Base-by-base conservation (phyloP, 2,888 invertebrate species). In the Pristionchus fissidentatus region DNA sequence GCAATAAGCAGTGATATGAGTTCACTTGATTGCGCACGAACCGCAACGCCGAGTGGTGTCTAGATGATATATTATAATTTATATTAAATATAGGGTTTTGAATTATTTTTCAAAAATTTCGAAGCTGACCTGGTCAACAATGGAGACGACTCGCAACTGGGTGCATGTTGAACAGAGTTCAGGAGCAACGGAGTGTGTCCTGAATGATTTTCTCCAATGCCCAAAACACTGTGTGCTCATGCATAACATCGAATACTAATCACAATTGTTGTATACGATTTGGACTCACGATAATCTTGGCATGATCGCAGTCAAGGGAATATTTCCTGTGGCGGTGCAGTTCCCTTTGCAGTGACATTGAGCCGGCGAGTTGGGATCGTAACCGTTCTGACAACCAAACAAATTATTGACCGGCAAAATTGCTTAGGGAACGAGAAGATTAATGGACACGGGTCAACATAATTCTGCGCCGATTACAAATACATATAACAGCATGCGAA, bases 31-130 rank as follows among this genome's bases (percentile, higher is more conserved):
- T 94, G 94, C 41, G 93, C 93, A 57, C 94, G 93, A 8, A 94
- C 94, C 0, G 94, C 94, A 77, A 94, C 92, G 87, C 94, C 95
- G 52, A 95, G 91, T n/a, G 94, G 94, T 2, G 94, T 94, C 82
- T 94, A 92, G 19, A 52, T n/a, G n/a, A n/a, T n/a, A n/a, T n/a
- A n/a, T 52, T 52, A 10, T 52, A 52, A 52, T 22, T 15, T 52
- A 15, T 52, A 15, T 10, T 10, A 52, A 10, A 15, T 52, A 15
- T 22, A 52, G 52, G 22, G 22, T 22, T 15, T 15, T 52, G 52
- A 52, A 52, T 10, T 22, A 52, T 52, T 15, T 15, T 10, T 15
- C 52, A 15, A 52, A 52, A 52, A 52, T 15, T 15, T 52, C 22
- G 10, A 10, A 22, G 52, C 13, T 22, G 22, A 77, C 52, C 79